Evolutionary conservation across 2,797 vertebrate species (phyloP), one percentile per base, ranked within the genome.

Genomic region (Zenarchopterus dispar): DNA sequence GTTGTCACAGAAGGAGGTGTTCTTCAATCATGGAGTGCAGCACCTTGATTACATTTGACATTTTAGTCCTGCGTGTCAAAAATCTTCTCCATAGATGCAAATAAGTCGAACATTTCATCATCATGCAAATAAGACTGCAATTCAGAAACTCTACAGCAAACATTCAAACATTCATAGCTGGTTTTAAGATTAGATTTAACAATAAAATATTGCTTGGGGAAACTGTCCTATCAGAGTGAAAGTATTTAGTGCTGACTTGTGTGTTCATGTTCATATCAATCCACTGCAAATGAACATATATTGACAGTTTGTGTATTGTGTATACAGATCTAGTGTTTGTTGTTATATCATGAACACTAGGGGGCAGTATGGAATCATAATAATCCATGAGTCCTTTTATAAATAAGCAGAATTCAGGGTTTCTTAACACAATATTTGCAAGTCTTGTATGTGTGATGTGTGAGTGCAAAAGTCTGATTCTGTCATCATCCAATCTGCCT

Each of bases 331-430:
- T 53, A 1, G 17, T 50, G 2, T 2, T 57, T 53, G 49, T 47
- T 56, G 56, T 58, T n/a, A 43, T 4, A 11, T 49, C 26, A 52
- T 67, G 53, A 81, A 88, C 93, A 94, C 90, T 84, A 49, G 93
- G 87, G 92, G 93, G 93, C 91, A 93, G 88, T 91, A 66, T 90
- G 84, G 83, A 90, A 79, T 68, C 90, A 90, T 61, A 67, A 90
- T 61, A 67, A 45, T 84, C 47, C 41, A 52, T 26, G 59, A 84
- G 54, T 80, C 4, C n/a, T 65, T 67, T 62, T 50, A 51, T 24
- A 56, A 70, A 75, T 49, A 57, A 68, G 67, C 55, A 56, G 47
- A 75, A 47, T 68, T 70, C 44, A 54, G 47, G 24, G 13, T 63
- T 63, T 58, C 21, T 26, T 49, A 72, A 57, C 17, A 62, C 22